Base-by-base conservation (phyloP, 2,888 invertebrate species). In the Trilocha varians region DNA sequence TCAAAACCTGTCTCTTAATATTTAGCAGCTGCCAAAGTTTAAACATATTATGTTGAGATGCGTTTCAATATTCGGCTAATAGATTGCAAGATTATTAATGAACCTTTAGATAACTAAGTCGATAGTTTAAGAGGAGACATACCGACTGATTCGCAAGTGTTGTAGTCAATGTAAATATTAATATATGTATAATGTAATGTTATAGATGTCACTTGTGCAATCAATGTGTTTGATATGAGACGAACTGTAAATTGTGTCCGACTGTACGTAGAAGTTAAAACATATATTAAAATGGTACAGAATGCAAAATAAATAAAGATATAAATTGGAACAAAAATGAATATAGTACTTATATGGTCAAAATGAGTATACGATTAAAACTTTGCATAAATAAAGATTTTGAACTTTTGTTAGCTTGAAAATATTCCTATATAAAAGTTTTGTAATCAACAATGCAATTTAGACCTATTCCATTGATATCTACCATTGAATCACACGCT, bases 141-240 rank as follows among this genome's bases (percentile, higher is more conserved):
- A 73, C 62, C 70, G 84, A 84, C 84, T 82, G 84, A 83, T 70
- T 68, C 73, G 68, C 76, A 75, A 78, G 77, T 80, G 80, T 80
- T 78, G 48, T 50, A 78, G 72, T 68, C 64, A 25, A 61, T 83
- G 84, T 85, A 85, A 74, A 85, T 84, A 84, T 74, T 73, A 76
- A 71, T 66, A 62, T 59, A 53, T 70, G 51, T 58, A 65, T 70
- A 65, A 74, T 62, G 65, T 65, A 71, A 61, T 59, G 25, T 25
- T 60, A 60, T 66, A 65, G 57, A 55, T 48, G 55, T 65, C 75
- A 75, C 74, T 71, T 75, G 75, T 74, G 73, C 61, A 68, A 69
- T 68, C 64, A 56, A 64, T 66, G 69, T 64, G 65, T 64, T 68
- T 67, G 60, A 54, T 57, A 50, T 60, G 47, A 13, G 16, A 34